Evolutionary conservation across 2,113 vertebrate species (phyloP).

Genomic region (Melanerpes aurifrons): DNA sequence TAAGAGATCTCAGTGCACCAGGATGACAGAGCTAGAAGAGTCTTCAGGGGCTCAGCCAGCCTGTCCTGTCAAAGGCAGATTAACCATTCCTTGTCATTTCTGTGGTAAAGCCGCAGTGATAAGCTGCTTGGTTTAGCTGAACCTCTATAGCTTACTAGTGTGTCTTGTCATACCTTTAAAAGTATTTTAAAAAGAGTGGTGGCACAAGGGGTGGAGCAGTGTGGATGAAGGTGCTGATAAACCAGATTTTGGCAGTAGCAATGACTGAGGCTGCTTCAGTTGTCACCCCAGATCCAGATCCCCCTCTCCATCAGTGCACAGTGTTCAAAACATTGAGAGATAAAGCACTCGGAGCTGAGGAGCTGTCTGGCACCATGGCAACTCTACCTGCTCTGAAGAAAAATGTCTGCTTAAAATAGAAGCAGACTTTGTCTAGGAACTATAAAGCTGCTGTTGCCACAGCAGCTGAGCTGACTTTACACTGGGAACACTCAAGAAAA

Average conservation of each 20-base stretch:
- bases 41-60: not conserved
- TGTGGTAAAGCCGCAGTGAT: not conserved
- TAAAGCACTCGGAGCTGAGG: not conserved
- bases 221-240: not conserved
- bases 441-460: not conserved
- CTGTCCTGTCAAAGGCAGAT: not conserved
- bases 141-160: accelerated
- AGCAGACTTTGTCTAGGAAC: not conserved
- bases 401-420: not conserved
- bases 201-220: not conserved
- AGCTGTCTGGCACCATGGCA: not conserved
- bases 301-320: not conserved
- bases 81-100: not conserved
- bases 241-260: not conserved
- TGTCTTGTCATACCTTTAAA: not conserved
- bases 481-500: not conserved
- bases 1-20: not conserved
- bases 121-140: not conserved
- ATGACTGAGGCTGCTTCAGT: not conserved
- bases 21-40: not conserved
- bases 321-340: not conserved
- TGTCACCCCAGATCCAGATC: not conserved
- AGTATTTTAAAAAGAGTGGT: accelerated
- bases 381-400: not conserved
- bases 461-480: not conserved